phyloP scores from a whole-genome alignment of 2,797 vertebrate genomes.

The Tympanoctomys barrerae region DNA sequence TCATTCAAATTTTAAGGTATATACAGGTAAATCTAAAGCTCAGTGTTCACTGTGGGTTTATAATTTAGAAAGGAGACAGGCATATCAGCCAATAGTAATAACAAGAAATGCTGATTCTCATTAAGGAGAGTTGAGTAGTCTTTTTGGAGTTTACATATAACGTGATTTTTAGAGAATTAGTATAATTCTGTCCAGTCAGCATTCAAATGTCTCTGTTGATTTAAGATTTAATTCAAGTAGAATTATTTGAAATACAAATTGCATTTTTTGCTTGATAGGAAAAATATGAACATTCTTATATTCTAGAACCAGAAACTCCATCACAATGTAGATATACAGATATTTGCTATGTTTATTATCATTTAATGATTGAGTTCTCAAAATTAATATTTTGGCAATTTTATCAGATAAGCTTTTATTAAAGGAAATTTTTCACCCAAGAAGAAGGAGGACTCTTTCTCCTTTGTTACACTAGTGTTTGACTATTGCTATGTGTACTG shows the following conservation, averaged over 20 bases:
- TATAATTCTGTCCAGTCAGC: background rate
- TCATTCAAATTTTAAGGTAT: background rate
- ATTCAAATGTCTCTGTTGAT: background rate
- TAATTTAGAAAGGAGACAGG: slow-evolving; percentile 42
- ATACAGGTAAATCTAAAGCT: background rate
- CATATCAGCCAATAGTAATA: background rate
- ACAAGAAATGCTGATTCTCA: background rate
- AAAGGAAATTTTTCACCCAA: slow-evolving; percentile 5
- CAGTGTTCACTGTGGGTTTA: background rate
- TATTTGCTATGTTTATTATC: slow-evolving; percentile 10
- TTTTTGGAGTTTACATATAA: slow-evolving; percentile 36
- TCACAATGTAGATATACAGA: background rate
- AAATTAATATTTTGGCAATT: background rate
- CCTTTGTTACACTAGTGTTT: background rate
- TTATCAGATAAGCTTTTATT: background rate
- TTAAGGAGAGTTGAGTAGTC: background rate
- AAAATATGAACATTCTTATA: background rate
- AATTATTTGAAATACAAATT: slow-evolving; percentile 31
- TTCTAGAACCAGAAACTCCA: slow-evolving; percentile 25
- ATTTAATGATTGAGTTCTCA: background rate
- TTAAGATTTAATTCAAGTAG: slow-evolving; percentile 57
- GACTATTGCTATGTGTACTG: background rate
- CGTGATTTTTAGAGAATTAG: slow-evolving; percentile 16
- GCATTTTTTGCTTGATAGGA: background rate
- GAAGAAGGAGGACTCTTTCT: background rate